Conservation (phyloP, 2,113 vertebrate species). For the Blennius ocellaris region DNA sequence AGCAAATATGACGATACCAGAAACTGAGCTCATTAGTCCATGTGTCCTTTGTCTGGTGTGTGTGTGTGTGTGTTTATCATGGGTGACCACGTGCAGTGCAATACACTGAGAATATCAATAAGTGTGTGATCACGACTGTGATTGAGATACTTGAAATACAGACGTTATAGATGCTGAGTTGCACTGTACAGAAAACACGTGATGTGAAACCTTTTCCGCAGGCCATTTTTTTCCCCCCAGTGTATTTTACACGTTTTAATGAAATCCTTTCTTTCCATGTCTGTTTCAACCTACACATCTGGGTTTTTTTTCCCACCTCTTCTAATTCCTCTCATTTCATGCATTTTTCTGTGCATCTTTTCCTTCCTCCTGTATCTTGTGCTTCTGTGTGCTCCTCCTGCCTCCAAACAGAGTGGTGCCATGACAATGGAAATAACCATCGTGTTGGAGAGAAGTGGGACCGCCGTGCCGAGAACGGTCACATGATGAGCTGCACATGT, state of each 20-base stretch:
- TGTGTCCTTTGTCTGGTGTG: neutral
- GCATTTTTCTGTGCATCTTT: neutral
- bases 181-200: neutral
- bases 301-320: neutral
- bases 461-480: slow-evolving; percentile 90
- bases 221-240: neutral
- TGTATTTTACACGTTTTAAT: neutral
- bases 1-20: slow-evolving; percentile 66
- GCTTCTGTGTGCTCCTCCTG: neutral
- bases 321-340: neutral
- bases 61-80: slow-evolving; percentile 19
- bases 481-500: slow-evolving; percentile 98
- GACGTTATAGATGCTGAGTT: neutral
- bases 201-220: neutral
- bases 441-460: slow-evolving; percentile 96
- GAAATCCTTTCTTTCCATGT: neutral
- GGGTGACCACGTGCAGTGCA: neutral
- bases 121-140: neutral
- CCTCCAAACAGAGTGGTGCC: slow-evolving; percentile 91
- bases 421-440: slow-evolving; percentile 94
- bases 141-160: neutral
- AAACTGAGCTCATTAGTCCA: slow-evolving; percentile 51
- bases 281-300: neutral
- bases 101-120: neutral
- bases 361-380: neutral